Base-by-base conservation (phyloP, 2,888 invertebrate species). In the Drosophila austrosaltans region DNA sequence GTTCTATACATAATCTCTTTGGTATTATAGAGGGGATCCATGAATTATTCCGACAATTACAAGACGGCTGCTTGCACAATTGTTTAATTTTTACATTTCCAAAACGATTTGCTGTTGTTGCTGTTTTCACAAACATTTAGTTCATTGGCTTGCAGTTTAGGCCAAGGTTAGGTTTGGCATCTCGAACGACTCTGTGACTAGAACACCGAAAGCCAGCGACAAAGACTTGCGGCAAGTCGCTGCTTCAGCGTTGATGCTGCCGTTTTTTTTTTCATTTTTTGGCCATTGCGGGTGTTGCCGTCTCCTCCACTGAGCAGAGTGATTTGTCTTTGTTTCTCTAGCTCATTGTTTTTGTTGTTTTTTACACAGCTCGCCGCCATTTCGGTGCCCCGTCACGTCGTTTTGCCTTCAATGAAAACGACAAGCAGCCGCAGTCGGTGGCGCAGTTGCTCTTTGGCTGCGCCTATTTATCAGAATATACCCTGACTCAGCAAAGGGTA, bases 61-160 rank as follows among this genome's bases (percentile, higher is more conserved):
- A 84, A 81, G 69, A 70, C 82, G 65, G 44, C 67, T 57, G 85
- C 72, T 89, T 86, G 87, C 90, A 83, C 85, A 86, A 86, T 86
- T 88, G 89, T 89, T 89, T 87, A 89, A 89, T 89, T 89, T 89
- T 87, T 77, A 77, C 87, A 72, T 83, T 88, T 83, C 87, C 72
- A 83, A 79, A 53, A 53, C 63, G 25, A 42, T 64, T 61, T 72
- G 72, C 56, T 63, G 66, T 40, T 57, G 65, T 54, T 78, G 77
- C 57, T 74, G 78, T 89, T 89, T 89, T 90, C 79, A 89, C 80
- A 90, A 86, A 82, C 83, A 86, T 90, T 86, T 85, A 84, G 89
- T 88, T 89, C 90, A 85, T 88, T 90, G 85, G 90, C 90, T 87
- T 78, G 72, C 69, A 84, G 91, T 91, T 90, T 91, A 81, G 90